Conservation (phyloP, 1,140 invertebrate species). For the Sweltsa coloradensis region DNA sequence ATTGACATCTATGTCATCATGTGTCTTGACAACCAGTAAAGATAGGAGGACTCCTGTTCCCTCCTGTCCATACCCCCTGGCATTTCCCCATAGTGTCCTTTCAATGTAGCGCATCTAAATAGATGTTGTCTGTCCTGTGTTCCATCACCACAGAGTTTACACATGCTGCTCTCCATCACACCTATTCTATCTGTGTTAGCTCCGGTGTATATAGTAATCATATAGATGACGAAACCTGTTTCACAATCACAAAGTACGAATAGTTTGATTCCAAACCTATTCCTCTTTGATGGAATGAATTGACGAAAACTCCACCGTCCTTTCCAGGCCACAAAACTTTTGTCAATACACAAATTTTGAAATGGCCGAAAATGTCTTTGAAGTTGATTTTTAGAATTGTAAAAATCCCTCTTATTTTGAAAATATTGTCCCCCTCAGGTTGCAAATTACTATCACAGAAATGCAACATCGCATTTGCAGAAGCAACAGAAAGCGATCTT, state of each 20-base stretch:
- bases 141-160: no score
- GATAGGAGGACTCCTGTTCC: no score
- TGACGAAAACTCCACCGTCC: slow-evolving; percentile 20
- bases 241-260: neutral
- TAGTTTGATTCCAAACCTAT: slow-evolving; percentile 20
- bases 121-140: no score
- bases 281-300: slow-evolving; percentile 20
- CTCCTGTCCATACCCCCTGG: no score
- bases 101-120: no score
- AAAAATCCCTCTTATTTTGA: slow-evolving; percentile 14
- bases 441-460: slow-evolving; percentile 14
- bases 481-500: slow-evolving; percentile 12
- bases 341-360: slow-evolving; percentile 20
- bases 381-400: slow-evolving; percentile 10
- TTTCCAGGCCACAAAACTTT: slow-evolving; percentile 19
- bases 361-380: neutral
- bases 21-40: no score
- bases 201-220: slow-evolving; percentile 1
- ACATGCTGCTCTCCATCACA: no score
- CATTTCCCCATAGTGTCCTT: no score
- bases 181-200: slow-evolving; percentile 4
- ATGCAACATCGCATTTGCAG: slow-evolving; percentile 14
- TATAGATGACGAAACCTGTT: neutral
- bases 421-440: slow-evolving; percentile 7
- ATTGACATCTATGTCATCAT: no score